These are phyloP conservation scores for Zoroaster sp. DNA, from an alignment of 53 echinoderm and acorn worm species.

Conservation along the genomic window DNA sequence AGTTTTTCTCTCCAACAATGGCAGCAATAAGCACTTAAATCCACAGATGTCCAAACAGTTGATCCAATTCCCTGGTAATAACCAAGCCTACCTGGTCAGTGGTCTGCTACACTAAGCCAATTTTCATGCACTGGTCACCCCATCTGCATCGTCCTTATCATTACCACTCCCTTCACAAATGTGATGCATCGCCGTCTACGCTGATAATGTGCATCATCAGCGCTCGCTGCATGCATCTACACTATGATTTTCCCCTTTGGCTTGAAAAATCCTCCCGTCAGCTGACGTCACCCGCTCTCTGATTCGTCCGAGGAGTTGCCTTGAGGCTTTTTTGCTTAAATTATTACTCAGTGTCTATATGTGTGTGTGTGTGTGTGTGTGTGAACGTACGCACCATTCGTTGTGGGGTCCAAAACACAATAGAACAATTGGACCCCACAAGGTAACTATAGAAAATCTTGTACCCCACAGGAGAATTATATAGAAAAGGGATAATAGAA, in stretches of 20 bases:
- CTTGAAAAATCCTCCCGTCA: background rate
- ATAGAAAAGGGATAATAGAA: too few relatives aligned
- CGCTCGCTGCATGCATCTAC: background rate
- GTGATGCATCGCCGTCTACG: background rate
- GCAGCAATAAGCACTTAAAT: too few relatives aligned
- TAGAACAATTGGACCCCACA: too few relatives aligned
- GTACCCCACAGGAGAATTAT: too few relatives aligned
- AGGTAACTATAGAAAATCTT: too few relatives aligned
- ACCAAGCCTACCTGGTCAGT: constrained; percentile 16
- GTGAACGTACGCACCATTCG: too few relatives aligned
- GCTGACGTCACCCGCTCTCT: constrained; percentile 30
- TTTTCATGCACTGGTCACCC: constrained; percentile 17
- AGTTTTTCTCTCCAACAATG: background rate
- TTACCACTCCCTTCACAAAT: constrained; percentile 39
- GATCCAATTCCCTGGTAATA: background rate
- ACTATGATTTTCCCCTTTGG: background rate
- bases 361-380: background rate
- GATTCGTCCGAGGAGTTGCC: constrained; percentile 29
- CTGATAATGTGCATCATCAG: background rate
- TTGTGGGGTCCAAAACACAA: too few relatives aligned
- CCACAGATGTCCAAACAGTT: background rate
- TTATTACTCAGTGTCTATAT: constrained; percentile 27
- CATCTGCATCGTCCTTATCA: background rate
- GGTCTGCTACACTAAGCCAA: background rate
- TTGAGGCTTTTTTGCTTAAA: constrained; percentile 36